Evolutionary conservation across 2,888 invertebrate species (phyloP).

Genomic region (Lacanobia oleracea): DNA sequence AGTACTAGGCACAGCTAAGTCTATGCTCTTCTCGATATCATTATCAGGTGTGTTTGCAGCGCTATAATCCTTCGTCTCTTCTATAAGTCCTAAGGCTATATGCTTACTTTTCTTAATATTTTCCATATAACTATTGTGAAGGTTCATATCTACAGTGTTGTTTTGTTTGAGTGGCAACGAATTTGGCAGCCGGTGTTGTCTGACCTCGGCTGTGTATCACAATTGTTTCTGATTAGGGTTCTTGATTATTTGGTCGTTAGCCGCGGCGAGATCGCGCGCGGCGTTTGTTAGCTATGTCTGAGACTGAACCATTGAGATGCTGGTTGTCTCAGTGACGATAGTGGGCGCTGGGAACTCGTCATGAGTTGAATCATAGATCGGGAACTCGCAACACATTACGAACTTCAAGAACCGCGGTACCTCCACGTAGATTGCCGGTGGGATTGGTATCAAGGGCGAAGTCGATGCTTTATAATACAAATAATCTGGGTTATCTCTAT

Average conservation of each 20-base stretch:
- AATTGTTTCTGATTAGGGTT: conserved; percentile 84
- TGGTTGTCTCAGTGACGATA: conserved; percentile 93
- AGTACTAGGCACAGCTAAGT: conserved; percentile 80
- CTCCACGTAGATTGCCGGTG: conserved; percentile 96
- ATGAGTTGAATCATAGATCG: conserved; percentile 94
- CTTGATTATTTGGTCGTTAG: conserved; percentile 77
- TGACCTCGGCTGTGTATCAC: conserved; percentile 88
- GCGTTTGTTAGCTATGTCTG: conserved; percentile 93
- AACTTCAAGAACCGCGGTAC: conserved; percentile 96
- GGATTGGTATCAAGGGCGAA: conserved; percentile 97
- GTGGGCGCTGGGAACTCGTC: conserved; percentile 92
- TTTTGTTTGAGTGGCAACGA: conserved; percentile 87
- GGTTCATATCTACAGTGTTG: conserved; percentile 86
- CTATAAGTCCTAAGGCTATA: conserved; percentile 84
- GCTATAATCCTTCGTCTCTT: conserved; percentile 83
- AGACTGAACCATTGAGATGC: conserved; percentile 93
- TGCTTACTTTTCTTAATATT: conserved; percentile 83
- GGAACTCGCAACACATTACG: conserved; percentile 96
- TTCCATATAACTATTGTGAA: conserved; percentile 86
- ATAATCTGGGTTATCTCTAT: conserved; percentile 96
- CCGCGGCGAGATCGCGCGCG: conserved; percentile 86
- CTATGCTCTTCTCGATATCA: conserved; percentile 69
- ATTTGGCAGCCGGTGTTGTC: conserved; percentile 84
- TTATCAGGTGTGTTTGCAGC: conserved; percentile 74
- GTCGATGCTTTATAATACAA: conserved; percentile 96